phyloP scores from a whole-genome alignment of 1,140 invertebrate species.

The Meloidogyne exigua region DNA sequence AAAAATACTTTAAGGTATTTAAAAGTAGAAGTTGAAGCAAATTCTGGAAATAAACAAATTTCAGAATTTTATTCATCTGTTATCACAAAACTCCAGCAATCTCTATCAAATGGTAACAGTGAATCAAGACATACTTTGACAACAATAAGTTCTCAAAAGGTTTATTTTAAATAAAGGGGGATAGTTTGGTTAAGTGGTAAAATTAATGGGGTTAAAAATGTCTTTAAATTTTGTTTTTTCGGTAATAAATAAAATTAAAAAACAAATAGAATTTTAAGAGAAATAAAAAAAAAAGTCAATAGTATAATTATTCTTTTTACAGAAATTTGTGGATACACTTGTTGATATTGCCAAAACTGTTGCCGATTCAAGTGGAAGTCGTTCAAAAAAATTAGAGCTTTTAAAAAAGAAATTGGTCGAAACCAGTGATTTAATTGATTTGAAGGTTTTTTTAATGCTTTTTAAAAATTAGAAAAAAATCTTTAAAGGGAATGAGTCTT shows the following conservation, averaged over 20 bases:
- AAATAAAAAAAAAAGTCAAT: no score
- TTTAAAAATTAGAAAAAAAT: slow-evolving; percentile 13
- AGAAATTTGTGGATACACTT: slow-evolving; percentile 41
- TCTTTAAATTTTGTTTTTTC: no score
- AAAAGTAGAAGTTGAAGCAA: slow-evolving; percentile 62
- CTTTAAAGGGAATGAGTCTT: slow-evolving; percentile 35
- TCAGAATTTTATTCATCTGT: slow-evolving; percentile 46
- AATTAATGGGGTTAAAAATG: no score
- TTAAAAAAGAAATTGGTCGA: slow-evolving; percentile 60
- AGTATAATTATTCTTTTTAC: slow-evolving; percentile 15
- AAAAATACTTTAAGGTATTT: slow-evolving; percentile 49
- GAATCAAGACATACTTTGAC: slow-evolving; percentile 31
- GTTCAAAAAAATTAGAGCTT: slow-evolving; percentile 77
- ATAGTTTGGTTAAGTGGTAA: no score
- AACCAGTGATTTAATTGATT: slow-evolving; percentile 81
- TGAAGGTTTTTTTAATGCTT: slow-evolving; percentile 70
- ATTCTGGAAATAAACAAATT: slow-evolving; percentile 25
- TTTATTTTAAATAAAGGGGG: not conserved
- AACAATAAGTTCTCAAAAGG: slow-evolving; percentile 40
- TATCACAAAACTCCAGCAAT: slow-evolving; percentile 35
- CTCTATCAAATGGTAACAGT: slow-evolving; percentile 36
- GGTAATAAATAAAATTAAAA: no score
- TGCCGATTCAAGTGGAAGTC: slow-evolving; percentile 71
- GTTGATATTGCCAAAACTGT: slow-evolving; percentile 39
- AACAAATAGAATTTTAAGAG: no score